Conservation (phyloP, 1,140 invertebrate genomes). For the Scaptomyza pallida region DNA sequence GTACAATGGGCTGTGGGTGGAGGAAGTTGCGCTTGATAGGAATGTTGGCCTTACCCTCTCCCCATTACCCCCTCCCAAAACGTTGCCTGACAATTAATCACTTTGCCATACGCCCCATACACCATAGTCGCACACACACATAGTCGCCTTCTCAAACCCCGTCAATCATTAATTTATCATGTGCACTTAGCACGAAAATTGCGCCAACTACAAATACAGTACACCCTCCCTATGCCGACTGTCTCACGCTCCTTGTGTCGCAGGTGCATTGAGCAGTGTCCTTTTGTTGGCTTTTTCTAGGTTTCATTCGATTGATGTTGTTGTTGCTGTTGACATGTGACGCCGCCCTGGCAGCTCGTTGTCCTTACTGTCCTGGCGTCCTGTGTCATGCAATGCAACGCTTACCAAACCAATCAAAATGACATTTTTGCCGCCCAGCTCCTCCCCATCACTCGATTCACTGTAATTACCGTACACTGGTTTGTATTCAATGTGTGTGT, state of each 20-base stretch:
- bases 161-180: constrained; percentile 75
- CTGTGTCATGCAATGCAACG: constrained; percentile 18
- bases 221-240: background rate
- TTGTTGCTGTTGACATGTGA: constrained; percentile 47
- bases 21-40: constrained; percentile 29
- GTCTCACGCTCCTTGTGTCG: constrained; percentile 14
- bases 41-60: constrained; percentile 23
- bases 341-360: constrained; percentile 4
- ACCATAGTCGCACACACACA: constrained; percentile 18
- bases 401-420: constrained; percentile 31
- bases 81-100: constrained; percentile 66
- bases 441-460: background rate
- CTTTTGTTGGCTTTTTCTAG: constrained; percentile 49
- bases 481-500: background rate
- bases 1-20: constrained; percentile 18
- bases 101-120: constrained; percentile 57
- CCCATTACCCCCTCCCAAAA: background rate
- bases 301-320: constrained; percentile 45
- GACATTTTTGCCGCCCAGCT: constrained; percentile 3
- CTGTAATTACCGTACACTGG: constrained; percentile 50
- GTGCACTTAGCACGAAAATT: constrained; percentile 75
- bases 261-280: constrained; percentile 37
- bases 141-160: constrained; percentile 3
- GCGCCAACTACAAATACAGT: constrained; percentile 49
- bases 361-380: background rate